phyloP scores from a whole-genome alignment of 2,797 vertebrate genomes.

The Chromobotia macracanthus region DNA sequence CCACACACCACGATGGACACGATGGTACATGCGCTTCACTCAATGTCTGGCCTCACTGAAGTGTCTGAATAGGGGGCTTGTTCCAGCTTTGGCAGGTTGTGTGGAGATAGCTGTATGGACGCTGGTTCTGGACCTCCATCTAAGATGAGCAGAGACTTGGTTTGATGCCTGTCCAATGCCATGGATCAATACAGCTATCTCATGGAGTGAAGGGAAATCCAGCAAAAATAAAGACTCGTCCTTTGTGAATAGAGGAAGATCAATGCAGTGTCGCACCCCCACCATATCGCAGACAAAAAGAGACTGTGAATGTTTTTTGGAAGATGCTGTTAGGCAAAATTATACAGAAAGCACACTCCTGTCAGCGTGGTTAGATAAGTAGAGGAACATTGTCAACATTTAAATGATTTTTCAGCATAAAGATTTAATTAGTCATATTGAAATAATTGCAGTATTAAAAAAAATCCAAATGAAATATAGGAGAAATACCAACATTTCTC shows the following conservation, averaged over 20 bases:
- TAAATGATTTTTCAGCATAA: slow-evolving; percentile 1
- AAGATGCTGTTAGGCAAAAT: slow-evolving; percentile 38
- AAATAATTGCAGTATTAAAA: no score
- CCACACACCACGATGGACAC: slow-evolving; percentile 17
- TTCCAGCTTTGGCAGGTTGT: slow-evolving; percentile 43
- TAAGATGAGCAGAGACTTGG: slow-evolving; percentile 49
- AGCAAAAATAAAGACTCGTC: slow-evolving; percentile 40
- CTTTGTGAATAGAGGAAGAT: slow-evolving; percentile 44
- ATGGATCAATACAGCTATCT: slow-evolving; percentile 57
- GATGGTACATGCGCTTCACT: slow-evolving; percentile 15
- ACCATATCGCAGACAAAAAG: slow-evolving; percentile 35
- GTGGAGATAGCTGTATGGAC: slow-evolving; percentile 42
- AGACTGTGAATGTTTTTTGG: slow-evolving; percentile 14
- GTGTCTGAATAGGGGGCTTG: slow-evolving; percentile 22
- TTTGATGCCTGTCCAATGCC: slow-evolving; percentile 56
- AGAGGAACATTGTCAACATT: not conserved
- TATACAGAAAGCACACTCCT: slow-evolving; percentile 7
- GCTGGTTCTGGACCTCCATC: slow-evolving; percentile 52
- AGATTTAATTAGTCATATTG: not conserved
- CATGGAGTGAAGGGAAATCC: slow-evolving; percentile 49
- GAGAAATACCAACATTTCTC: no score
- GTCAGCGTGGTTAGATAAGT: not conserved
- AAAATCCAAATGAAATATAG: not conserved
- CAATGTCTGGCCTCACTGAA: slow-evolving; percentile 33
- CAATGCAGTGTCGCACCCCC: slow-evolving; percentile 36